Percentiles rank a stretch among this genome's conserved stretches.
phyloP scores from a whole-genome alignment of 2,113 vertebrate genomes.

The Genyomyrus donnyi region DNA sequence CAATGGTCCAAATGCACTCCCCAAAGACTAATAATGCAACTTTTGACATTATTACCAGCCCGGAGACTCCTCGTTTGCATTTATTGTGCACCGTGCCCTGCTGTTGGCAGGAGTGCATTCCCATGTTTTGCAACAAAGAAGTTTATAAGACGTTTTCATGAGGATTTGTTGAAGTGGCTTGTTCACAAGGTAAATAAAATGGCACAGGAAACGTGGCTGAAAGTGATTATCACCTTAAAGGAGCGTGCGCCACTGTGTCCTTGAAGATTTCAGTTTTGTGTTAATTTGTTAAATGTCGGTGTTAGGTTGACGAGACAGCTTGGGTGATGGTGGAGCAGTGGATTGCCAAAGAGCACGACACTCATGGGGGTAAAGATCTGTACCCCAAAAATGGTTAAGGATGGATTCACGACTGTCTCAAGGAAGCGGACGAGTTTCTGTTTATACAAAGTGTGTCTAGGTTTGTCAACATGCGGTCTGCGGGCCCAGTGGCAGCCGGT shows the following conservation, averaged over 20 bases:
- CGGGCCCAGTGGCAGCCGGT: neutral
- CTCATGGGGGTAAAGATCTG: neutral
- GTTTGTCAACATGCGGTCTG: neutral
- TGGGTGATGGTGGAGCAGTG: neutral
- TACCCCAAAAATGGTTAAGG: neutral
- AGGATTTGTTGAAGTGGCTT: neutral
- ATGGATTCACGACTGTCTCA: neutral
- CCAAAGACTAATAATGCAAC: neutral
- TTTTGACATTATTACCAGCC: neutral
- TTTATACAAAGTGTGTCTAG: neutral
- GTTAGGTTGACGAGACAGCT: neutral
- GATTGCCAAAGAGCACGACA: neutral
- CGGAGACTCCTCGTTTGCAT: neutral
- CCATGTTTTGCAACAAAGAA: neutral
- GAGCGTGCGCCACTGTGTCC: neutral
- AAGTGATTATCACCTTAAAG: neutral
- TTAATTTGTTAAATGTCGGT: neutral
- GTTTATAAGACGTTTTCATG: neutral
- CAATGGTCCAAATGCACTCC: neutral
- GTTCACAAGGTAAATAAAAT: neutral
- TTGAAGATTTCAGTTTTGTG: neutral
- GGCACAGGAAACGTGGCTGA: neutral
- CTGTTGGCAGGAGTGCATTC: neutral
- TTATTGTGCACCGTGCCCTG: neutral
- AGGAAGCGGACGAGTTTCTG: neutral